phyloP scores from a whole-genome alignment of 2,797 vertebrate species.

The Buphagus erythrorhynchus region DNA sequence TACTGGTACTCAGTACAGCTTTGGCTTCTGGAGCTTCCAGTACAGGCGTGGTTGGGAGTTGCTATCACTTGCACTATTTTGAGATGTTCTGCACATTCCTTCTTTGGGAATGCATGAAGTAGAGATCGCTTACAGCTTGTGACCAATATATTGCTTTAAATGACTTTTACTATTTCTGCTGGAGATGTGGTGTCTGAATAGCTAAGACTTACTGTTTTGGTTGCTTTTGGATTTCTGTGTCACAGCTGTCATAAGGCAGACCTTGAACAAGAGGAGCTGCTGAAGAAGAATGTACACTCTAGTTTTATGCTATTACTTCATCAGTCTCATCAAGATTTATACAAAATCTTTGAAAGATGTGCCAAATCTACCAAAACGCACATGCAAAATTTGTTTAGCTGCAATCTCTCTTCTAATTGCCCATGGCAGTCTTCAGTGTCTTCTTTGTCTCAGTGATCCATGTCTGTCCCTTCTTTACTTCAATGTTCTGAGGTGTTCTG shows the following conservation, averaged over 20 bases:
- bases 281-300: not conserved
- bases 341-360: not conserved
- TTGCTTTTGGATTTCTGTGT: not conserved
- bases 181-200: not conserved
- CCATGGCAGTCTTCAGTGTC: not conserved
- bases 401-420: not conserved
- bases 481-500: not conserved
- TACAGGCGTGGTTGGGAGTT: not conserved
- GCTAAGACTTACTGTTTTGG: not conserved
- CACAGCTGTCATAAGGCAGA: not conserved
- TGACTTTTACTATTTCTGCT: not conserved
- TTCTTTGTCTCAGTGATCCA: not conserved
- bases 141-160: not conserved
- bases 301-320: not conserved
- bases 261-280: not conserved
- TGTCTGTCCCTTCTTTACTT: not conserved
- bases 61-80: not conserved
- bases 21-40: not conserved
- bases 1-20: not conserved
- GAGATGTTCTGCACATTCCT: not conserved
- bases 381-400: not conserved
- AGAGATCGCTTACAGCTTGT: not conserved
- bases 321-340: not conserved
- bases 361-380: not conserved
- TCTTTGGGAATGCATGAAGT: not conserved